Evolutionary conservation across 2,888 invertebrate genomes (phyloP).

Genomic region (Eristalinus aeneus): DNA sequence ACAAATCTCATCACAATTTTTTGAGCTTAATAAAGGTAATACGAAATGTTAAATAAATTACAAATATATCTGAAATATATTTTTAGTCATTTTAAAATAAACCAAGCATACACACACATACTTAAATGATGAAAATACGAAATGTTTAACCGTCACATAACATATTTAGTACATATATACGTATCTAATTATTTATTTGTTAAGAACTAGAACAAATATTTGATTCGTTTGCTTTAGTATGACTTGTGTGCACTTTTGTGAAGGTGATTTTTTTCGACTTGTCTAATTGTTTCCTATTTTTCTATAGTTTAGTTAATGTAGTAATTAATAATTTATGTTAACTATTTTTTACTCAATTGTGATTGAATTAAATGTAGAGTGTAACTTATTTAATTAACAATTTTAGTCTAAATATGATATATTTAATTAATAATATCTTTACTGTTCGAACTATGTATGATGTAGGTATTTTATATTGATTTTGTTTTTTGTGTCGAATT

Average conservation of each 20-base stretch:
- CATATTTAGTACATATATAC: background rate
- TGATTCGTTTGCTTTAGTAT: constrained; percentile 6
- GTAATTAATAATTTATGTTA: constrained; percentile 37
- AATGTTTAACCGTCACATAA: constrained; percentile 57
- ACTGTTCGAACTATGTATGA: constrained; percentile 44
- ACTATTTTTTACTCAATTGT: constrained; percentile 43
- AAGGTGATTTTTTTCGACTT: constrained; percentile 2
- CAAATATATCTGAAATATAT: constrained; percentile 54
- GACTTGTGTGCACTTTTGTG: background rate
- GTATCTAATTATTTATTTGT: constrained; percentile 31
- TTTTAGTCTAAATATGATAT: constrained; percentile 20
- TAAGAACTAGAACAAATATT: constrained; percentile 22
- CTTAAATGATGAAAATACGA: constrained; percentile 19
- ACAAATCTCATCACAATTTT: constrained; percentile 61
- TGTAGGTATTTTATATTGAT: constrained; percentile 36
- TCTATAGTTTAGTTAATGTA: constrained; percentile 31
- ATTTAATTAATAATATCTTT: background rate
- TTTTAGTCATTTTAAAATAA: constrained; percentile 61
- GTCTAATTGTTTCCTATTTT: constrained; percentile 42
- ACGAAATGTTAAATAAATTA: constrained; percentile 35
- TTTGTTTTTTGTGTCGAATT: constrained; percentile 42
- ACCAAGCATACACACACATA: constrained; percentile 33
- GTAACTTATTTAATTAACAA: background rate
- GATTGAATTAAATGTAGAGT: constrained; percentile 21
- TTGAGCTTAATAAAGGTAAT: constrained; percentile 56